Base-by-base conservation (phyloP, 2,797 vertebrate genomes). In the Brotula barbata region DNA sequence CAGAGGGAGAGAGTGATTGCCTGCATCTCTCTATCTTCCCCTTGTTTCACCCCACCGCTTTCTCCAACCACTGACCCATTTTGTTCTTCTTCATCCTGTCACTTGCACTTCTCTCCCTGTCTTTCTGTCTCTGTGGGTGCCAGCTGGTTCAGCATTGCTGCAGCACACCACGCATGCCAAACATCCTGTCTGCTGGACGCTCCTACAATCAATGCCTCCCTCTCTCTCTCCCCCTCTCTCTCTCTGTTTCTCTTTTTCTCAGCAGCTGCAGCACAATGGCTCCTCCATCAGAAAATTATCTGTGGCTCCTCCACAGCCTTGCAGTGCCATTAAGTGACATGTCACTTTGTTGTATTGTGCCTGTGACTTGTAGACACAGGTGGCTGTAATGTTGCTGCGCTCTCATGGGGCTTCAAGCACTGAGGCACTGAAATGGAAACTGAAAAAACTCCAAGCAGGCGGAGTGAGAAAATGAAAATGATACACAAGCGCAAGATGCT, bases 81-180 rank as follows among this genome's bases (percentile, higher is more conserved):
- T 58, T 11, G 34, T 43, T 31, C 11, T 42, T 43, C 28, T 23
- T 64, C 53, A 44, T 71, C 49, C 57, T 37, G 44, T 40, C 50
- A 22, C 37, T 41, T 36, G 17, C 58, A 49, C 33, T 54, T 51
- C 17, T 11, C 16, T 20, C 1, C 20, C 16, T 42, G 23, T 41
- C 16, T 58, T 37, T 11, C 52, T 45, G 7, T 47, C 34, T 68
- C 28, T 14, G 54, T 69, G 56, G 43, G 36, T 64, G 71, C 70
- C 76, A 78, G 78, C 72, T 76, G 77, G 63, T 77, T 80, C 57
- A 57, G 69, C 42, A 61, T 46, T 79, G 79, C 77, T 79, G 79
- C 85, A 80, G 71, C 70, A 59, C 46, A 73, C 75, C 71, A 73
- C 56, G 67, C 75, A 77, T 86, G 81, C 72, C 70, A 81, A 81